Base-by-base conservation (phyloP, 2,797 vertebrate species). In the Sebastes cheni region DNA sequence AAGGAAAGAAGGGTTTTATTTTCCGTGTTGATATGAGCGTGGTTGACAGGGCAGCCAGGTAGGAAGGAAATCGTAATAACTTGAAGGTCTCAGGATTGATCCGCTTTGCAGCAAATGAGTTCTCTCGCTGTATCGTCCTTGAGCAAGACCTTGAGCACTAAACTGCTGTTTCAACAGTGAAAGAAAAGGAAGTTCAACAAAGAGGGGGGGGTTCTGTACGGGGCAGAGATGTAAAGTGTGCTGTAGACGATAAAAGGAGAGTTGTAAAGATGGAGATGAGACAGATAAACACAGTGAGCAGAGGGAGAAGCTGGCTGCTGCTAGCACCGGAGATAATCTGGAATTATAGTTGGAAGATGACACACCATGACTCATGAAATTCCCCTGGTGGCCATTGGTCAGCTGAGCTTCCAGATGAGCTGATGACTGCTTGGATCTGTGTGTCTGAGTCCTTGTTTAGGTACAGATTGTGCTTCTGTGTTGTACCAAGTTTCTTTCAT, bases 281-380 rank as follows among this genome's bases (percentile, higher is more conserved):
- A 75, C 54, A 10, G 54, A 76, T 73, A 16, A 83, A 80, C 67
- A 22, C 61, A 32, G 65, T 8, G 62, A 34, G 77, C 72, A 16
- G 58, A 77, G 65, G 71, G 30, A 73, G 55, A 50, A 50, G 60
- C 65, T 0, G 59, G 67, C 34, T 64, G 60, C 78, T 79, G 82
- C 77, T 68, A 74, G 36, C 46, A 50, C 58, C 4, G 9, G 20
- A 25, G n/a, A 77, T 87, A 87, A 89, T 88, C 91, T 89, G 84
- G 73, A 73, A 60, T 92, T 92, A 90, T 67, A 80, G 70, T 75
- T 76, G 54, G 79, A 82, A 75, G 87, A 90, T 92, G 88, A 90
- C 86, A 86, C 77, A 77, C 60, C 73, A 74, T 83, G 86, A 89
- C 86, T 89, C 72, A 1, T 79, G 62, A 91, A 18, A 84, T 84